These are phyloP conservation scores for Prinia subflava DNA, from an alignment of 2,113 vertebrate species.

Conservation along the genomic window DNA sequence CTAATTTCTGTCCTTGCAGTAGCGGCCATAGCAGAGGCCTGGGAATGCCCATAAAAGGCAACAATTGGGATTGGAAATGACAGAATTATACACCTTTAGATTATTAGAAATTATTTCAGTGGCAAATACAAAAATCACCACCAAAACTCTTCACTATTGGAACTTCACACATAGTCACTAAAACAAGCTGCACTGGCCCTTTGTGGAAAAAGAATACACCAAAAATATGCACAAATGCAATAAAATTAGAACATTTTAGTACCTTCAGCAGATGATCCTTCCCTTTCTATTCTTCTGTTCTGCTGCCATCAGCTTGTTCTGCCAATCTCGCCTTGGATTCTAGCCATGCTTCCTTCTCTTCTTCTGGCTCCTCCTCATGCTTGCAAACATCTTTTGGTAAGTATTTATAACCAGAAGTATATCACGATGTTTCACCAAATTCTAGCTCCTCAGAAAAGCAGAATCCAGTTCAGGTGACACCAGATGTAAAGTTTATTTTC, in stretches of 20 bases:
- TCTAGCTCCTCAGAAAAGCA: neutral
- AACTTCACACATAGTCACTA: neutral
- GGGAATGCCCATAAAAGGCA: neutral
- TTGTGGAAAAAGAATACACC: neutral
- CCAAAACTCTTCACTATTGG: neutral
- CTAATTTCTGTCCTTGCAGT: neutral
- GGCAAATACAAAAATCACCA: neutral
- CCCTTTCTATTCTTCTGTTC: constrained; percentile 22
- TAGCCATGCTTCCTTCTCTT: neutral
- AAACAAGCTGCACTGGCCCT: neutral
- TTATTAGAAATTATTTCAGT: neutral
- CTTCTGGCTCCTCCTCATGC: constrained; percentile 20
- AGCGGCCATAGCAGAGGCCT: neutral
- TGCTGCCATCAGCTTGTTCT: neutral
- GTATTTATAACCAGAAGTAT: constrained; percentile 16
- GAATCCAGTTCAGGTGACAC: constrained; percentile 8
- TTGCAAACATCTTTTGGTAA: constrained; percentile 25
- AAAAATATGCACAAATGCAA: neutral
- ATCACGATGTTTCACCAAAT: neutral
- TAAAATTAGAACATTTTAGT: neutral
- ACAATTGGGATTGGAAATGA: neutral
- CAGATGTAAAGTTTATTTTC: neutral
- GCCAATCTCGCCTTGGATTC: neutral
- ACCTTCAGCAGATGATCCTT: constrained; percentile 22
- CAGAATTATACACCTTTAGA: neutral